Base-by-base conservation (phyloP, 2,113 vertebrate genomes). In the Bubo blakistoni region DNA sequence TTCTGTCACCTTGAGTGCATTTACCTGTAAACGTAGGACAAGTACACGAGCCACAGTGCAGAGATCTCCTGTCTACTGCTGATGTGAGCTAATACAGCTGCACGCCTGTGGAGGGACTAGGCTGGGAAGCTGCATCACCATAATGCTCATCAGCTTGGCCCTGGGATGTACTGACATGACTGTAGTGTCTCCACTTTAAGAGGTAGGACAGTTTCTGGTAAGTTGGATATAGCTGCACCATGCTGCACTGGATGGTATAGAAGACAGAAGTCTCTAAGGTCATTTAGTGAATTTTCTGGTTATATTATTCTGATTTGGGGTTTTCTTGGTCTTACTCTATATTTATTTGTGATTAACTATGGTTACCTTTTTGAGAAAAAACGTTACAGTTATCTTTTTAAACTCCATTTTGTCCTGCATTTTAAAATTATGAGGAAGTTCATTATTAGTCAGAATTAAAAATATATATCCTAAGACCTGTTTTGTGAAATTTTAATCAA, bases 31-130 rank as follows among this genome's bases (percentile, higher is more conserved):
- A 59, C 9, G 77, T 66, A 46, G n/a, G 57, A 13, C 18, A 52
- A 7, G 19, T 16, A 34, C 54, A 38, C 13, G 0, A 1, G 18
- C 16, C 55, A 13, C 36, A 19, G 55, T 5, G 34, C 13, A 47
- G 62, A 70, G 14, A 47, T 15, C 20, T 69, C 32, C 24, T 32
- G 7, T 13, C 27, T 51, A 6, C 24, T 1, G 5, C 34, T 11
- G 13, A 46, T 1, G 3, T 27, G 18, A 81, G 16, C 38, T 47
- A 47, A 63, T n/a, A 25, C 20, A n/a, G 55, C 25, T 6, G 1
- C 29, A 5, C 0, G 3, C 15, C 7, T 1, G 2, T 0, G 1
- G 51, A 59, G 14, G 7, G 7, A 22, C 30, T 24, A 5, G 13
- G 10, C 59, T 73, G 52, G 52, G 36, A 74, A 61, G 32, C 29